phyloP scores from a whole-genome alignment of 2,113 vertebrate species.

The Holacanthus passer region DNA sequence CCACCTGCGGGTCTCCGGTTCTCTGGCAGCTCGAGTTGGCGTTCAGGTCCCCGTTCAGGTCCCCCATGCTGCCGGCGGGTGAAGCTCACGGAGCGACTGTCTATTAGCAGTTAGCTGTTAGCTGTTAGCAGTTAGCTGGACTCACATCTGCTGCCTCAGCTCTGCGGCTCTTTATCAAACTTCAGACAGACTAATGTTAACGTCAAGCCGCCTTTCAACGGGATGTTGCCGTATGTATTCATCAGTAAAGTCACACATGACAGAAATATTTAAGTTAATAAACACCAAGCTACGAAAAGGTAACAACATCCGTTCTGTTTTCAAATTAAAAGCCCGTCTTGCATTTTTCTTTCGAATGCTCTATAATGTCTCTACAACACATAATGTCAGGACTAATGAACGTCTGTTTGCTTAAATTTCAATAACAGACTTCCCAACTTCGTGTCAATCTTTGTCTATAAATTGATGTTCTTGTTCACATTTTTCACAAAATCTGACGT shows the following conservation, averaged over 20 bases:
- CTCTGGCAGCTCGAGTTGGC: conserved; percentile 80
- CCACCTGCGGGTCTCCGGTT: conserved; percentile 89
- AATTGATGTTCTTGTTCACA: too few species aligned
- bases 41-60: conserved; percentile 84
- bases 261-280: too few species aligned
- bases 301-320: background rate
- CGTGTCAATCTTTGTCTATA: too few species aligned
- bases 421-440: too few species aligned
- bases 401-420: too few species aligned
- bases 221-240: background rate
- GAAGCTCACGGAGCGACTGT: background rate
- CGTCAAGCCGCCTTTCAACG: too few species aligned
- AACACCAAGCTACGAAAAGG: fast-evolving
- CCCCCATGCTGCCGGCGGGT: conserved; percentile 45
- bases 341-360: too few species aligned
- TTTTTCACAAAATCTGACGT: too few species aligned
- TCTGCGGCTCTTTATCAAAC: background rate
- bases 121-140: background rate
- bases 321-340: background rate
- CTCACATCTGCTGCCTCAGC: background rate
- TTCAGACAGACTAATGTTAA: too few species aligned
- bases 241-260: background rate
- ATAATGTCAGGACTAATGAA: too few species aligned
- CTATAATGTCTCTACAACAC: too few species aligned
- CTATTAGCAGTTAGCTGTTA: background rate